Percentiles rank a stretch among this genome's conserved stretches.
These are phyloP conservation scores for Pseudochirops corinnae DNA, from an alignment of 2,797 vertebrate species.

Conservation along the genomic window DNA sequence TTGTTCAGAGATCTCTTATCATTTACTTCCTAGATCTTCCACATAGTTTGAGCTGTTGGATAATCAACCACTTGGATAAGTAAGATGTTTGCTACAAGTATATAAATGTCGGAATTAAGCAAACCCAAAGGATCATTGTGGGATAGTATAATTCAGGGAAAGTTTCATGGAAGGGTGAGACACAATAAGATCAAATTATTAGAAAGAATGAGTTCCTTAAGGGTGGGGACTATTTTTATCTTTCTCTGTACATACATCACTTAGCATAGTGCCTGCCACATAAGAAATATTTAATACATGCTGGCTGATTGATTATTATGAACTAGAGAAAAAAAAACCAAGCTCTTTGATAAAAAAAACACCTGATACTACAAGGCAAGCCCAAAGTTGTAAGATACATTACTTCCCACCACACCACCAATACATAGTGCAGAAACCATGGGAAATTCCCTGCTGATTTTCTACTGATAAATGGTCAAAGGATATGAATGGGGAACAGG, in stretches of 20 bases:
- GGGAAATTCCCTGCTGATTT: background rate
- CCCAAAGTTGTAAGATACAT: background rate
- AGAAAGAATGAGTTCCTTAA: background rate
- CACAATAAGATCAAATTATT: background rate
- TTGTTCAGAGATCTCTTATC: slow-evolving; percentile 36
- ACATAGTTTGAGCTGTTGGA: slow-evolving; percentile 7
- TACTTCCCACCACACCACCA: background rate
- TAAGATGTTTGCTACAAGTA: background rate
- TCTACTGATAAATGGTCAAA: too few relatives aligned
- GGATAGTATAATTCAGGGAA: background rate
- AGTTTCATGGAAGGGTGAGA: background rate
- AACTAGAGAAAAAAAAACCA: background rate
- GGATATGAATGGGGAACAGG: too few relatives aligned
- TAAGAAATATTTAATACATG: background rate
- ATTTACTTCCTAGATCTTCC: slow-evolving; percentile 37
- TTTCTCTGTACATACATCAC: background rate
- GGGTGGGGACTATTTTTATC: background rate
- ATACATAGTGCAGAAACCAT: background rate
- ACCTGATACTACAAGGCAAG: background rate
- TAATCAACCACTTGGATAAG: background rate
- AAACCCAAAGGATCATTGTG: background rate
- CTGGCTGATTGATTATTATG: background rate
- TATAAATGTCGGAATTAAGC: slow-evolving; percentile 17
- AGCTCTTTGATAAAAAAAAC: background rate
- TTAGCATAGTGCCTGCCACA: background rate